Evolutionary conservation across 2,113 vertebrate species (phyloP).

Genomic region (Scortum barcoo): DNA sequence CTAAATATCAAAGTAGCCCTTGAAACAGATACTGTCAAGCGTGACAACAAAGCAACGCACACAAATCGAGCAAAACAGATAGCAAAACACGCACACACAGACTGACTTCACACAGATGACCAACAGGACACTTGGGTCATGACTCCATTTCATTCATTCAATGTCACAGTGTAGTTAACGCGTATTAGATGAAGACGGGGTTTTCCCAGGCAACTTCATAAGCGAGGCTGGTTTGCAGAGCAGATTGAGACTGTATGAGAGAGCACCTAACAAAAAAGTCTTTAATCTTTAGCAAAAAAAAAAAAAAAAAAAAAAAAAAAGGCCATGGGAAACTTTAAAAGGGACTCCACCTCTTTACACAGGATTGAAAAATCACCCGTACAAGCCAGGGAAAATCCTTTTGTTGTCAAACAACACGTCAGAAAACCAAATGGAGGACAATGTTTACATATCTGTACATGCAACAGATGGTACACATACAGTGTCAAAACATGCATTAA

Average conservation of each 20-base stretch:
- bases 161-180: neutral
- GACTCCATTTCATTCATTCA: neutral
- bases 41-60: conserved; percentile 8
- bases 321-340: neutral
- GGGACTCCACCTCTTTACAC: neutral
- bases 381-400: conserved; percentile 51
- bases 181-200: conserved; percentile 18
- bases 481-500: conserved; percentile 20
- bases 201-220: conserved; percentile 40
- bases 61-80: neutral
- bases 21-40: conserved; percentile 36
- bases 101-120: neutral
- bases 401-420: conserved; percentile 15
- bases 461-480: conserved; percentile 6
- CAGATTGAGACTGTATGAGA: conserved; percentile 4
- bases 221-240: neutral
- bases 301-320: too few species aligned
- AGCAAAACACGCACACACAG: neutral
- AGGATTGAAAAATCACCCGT: neutral
- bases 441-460: neutral
- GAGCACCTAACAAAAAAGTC: neutral
- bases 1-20: conserved; percentile 64
- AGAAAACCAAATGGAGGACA: neutral
- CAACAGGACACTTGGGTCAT: neutral
- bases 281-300: too few species aligned